Base-by-base conservation (phyloP, 2,888 invertebrate species). In the Teleiodes luculella region DNA sequence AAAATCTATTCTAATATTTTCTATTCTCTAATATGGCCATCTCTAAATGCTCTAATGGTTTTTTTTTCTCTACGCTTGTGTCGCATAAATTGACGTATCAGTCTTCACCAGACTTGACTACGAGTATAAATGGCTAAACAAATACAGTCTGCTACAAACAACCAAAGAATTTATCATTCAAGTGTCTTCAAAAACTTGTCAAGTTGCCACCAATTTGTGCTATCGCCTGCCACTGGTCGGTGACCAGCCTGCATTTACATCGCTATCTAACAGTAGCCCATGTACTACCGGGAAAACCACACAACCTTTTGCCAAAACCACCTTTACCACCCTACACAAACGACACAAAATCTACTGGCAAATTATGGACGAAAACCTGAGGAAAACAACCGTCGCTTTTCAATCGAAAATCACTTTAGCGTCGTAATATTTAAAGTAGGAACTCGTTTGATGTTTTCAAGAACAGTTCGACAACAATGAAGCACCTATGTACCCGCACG, bases 231-330 rank as follows among this genome's bases (percentile, higher is more conserved):
- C 62, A 66, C 72, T 79, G 74, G 76, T 83, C 75, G 84, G 84
- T 85, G 87, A 83, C 86, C 87, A 84, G 67, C 64, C 85, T 76
- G 81, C 76, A 89, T 89, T 89, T 86, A 85, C 89, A 88, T 88
- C 73, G 76, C 80, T 88, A 88, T 88, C 88, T 65, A 70, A 85
- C 85, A 84, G 84, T 80, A 84, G 76, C 80, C 80, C 86, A 80
- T 85, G 84, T 84, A 78, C 71, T 83, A 86, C 86, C 77, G 84
- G 85, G 84, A 85, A 84, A 83, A 66, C 68, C 60, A 35, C 41
- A 16, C 1, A 0, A 6, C n/a, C 0, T 2, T 66, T 73, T 10
- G 8, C 53, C 6, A 80, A 76, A 74, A 36, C 14, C 53, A 54
- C 70, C 79, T 60, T 55, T 77, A 70, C 3, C 0, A 0, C 0